Evolutionary conservation across 1,140 invertebrate species (phyloP).

Genomic region (Leptinotarsa lineolata): DNA sequence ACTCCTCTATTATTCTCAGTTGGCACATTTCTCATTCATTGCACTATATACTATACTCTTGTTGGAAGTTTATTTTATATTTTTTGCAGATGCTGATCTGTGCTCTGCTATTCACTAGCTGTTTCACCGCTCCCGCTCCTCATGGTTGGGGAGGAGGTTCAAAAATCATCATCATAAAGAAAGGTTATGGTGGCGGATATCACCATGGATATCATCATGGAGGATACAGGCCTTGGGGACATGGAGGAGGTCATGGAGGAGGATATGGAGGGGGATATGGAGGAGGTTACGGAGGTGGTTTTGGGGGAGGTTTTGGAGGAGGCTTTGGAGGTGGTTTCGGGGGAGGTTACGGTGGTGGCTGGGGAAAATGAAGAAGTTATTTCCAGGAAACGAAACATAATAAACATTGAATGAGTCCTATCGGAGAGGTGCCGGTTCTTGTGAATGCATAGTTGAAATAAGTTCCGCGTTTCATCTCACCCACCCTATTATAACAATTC

Average conservation of each 20-base stretch:
- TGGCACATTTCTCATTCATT: too few species aligned
- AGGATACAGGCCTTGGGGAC: neutral
- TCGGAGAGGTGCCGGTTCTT: neutral
- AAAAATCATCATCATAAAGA: slow-evolving; percentile 1
- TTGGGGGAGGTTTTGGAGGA: neutral
- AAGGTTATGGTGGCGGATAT: neutral
- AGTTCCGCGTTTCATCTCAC: too few species aligned
- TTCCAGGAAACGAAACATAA: neutral
- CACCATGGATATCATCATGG: neutral
- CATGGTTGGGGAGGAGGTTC: neutral
- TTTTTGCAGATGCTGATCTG: neutral
- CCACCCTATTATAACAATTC: too few species aligned
- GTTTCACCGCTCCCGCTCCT: neutral
- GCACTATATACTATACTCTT: too few species aligned
- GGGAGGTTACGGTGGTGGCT: neutral
- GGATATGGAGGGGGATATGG: neutral
- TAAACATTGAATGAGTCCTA: neutral
- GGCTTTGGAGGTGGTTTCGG: neutral
- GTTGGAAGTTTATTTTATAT: too few species aligned
- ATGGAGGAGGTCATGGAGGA: slow-evolving; percentile 16
- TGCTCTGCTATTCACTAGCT: neutral
- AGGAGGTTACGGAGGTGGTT: neutral
- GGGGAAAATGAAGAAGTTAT: neutral
- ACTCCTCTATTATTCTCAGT: too few species aligned
- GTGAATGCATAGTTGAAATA: neutral